Conservation (phyloP, 1,140 invertebrate species). For the Lepidurus couesii region DNA sequence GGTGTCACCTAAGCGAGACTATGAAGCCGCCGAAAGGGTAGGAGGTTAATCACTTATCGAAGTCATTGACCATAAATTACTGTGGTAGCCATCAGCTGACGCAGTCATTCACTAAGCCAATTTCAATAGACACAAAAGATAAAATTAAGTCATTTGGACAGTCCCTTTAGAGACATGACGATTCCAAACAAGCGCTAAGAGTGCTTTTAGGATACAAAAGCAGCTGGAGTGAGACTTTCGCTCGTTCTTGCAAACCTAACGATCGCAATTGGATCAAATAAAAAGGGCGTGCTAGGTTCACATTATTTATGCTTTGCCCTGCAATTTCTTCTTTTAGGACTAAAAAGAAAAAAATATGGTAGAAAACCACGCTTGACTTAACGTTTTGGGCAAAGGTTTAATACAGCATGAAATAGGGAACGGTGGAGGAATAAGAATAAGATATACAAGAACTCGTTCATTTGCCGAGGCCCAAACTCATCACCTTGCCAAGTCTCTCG, state of each 20-base stretch:
- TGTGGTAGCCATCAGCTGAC: too few species aligned
- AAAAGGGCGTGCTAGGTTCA: neutral
- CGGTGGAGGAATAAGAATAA: neutral
- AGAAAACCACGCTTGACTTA: neutral
- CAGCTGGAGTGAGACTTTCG: neutral
- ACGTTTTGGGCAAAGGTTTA: neutral
- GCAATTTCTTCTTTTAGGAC: neutral
- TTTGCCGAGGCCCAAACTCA: too few species aligned
- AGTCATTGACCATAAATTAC: too few species aligned
- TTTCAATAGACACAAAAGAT: too few species aligned
- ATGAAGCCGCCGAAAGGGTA: too few species aligned
- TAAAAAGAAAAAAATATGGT: neutral
- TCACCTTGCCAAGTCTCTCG: too few species aligned
- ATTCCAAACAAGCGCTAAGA: neutral
- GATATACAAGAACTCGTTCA: neutral
- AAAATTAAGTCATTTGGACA: too few species aligned
- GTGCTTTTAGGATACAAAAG: neutral
- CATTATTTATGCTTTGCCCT: neutral
- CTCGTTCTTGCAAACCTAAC: neutral
- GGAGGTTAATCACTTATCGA: too few species aligned
- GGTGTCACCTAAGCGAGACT: too few species aligned
- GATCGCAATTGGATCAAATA: neutral
- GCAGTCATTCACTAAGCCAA: too few species aligned
- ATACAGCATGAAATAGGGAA: neutral
- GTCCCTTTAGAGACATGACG: too few species aligned